Base-by-base conservation (phyloP, 2,888 invertebrate species). In the Rhaphigaster nebulosa region DNA sequence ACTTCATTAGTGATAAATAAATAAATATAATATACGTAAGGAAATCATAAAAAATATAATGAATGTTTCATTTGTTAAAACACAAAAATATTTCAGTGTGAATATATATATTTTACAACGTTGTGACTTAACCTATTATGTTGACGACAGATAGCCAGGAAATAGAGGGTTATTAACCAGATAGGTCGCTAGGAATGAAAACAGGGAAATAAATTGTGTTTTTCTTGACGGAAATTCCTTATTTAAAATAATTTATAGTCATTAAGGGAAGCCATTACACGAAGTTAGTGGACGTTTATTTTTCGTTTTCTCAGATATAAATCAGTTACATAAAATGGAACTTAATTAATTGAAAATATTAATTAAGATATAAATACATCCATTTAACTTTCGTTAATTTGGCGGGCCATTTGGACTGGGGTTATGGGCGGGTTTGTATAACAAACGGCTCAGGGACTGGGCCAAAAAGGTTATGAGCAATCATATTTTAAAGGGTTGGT, bases 311-410 rank as follows among this genome's bases (percentile, higher is more conserved):
- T 18, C 34, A 38, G 38, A 38, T 65, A 34, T 88, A 54, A 41
- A 88, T 87, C 34, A 88, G 60, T 41, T 60, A 60, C 65, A 56
- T 88, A 65, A 88, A 88, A 88, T 60, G 56, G 65, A 8, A 41
- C 60, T 88, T 88, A 88, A 88, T 88, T 88, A 88, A 88, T 88
- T 60, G 60, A 88, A 88, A 88, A 88, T 87, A 87, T 87, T 88
- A 88, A 88, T 88, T 88, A 88, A 60, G 34, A n/a, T 41, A 56
- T 56, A 88, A 88, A 88, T 88, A 88, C 26, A 56, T 34, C 56
- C 60, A 60, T 60, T 88, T 88, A 88, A 60, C 88, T 88, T 88
- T 88, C 60, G 88, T 88, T 88, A 88, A 88, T 88, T 88, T 88
- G 88, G 88, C 60, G 88, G 88, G 56, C 60, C 88, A 88, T 88